Conservation (phyloP, 2,113 vertebrate genomes). For the Lophura nycthemera region DNA sequence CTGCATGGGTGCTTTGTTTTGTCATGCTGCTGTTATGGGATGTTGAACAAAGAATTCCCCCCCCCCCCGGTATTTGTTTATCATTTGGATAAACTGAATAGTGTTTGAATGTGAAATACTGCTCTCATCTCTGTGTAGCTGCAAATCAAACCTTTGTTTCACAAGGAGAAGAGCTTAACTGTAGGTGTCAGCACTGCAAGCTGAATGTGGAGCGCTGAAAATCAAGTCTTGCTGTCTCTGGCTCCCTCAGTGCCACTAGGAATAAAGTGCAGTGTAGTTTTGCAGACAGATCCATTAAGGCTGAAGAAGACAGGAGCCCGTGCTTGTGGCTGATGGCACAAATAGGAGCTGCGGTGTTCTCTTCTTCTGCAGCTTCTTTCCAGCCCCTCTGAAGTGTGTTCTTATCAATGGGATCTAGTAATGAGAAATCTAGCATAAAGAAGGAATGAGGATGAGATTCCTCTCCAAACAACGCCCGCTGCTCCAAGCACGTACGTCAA, state of each 20-base stretch:
- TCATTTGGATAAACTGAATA: background rate
- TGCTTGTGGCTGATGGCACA: background rate
- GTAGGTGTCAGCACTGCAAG: constrained; percentile 70
- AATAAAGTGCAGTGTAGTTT: constrained; percentile 22
- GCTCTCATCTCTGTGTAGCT: background rate
- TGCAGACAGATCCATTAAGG: constrained; percentile 2
- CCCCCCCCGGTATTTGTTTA: background rate
- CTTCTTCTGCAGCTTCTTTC: background rate
- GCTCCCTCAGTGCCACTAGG: constrained; percentile 27
- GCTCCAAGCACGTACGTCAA: background rate
- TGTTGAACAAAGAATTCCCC: background rate
- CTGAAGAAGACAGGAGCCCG: background rate
- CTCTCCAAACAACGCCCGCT: background rate
- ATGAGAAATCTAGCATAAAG: background rate
- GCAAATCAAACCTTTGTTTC: constrained; percentile 11
- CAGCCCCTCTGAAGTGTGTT: background rate
- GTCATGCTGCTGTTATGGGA: background rate
- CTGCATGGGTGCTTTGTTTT: background rate
- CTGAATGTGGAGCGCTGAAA: constrained; percentile 40
- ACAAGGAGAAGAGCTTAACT: constrained; percentile 49
- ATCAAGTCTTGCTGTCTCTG: constrained; percentile 31
- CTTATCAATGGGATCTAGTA: background rate
- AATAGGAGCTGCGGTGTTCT: background rate
- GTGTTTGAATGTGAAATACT: background rate
- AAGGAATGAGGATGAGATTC: background rate